Evolutionary conservation across 2,888 invertebrate species (phyloP), one percentile per base, ranked within the genome.

Genomic region (Drosophila setosimentum): DNA sequence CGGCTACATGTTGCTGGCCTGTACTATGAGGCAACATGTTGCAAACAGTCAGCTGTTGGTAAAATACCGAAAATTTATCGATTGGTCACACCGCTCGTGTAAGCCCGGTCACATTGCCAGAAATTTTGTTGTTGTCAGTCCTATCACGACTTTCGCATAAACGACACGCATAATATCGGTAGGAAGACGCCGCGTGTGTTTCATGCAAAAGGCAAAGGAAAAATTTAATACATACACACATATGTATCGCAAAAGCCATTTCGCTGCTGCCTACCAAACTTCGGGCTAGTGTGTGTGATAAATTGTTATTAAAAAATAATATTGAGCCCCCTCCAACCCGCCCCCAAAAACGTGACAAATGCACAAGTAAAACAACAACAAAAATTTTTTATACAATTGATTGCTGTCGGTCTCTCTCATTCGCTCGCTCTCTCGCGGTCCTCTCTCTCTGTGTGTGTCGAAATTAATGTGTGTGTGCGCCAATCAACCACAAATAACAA

Each of bases 151-250:
- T 79, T 79, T 79, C 82, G 79, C 82, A 79, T 73, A 67, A 82
- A 82, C 82, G 82, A 73, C 82, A 79, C 80, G 81, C 82, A 82
- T 71, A 50, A 63, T 66, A 63, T 65, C 78, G 78, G 82, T 73
- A 70, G 53, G 68, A 67, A 80, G 82, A 74, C 81, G 81, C 81
- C 81, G 81, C 81, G 81, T 82, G 81, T 83, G 81, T 80, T 74
- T 78, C 60, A 73, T 78, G 78, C 78, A 82, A 79, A 79, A 78
- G 74, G 62, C 78, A 78, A 68, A 69, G 58, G 67, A 62, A 74
- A 75, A 59, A 69, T 51, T 58, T 66, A 69, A 61, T 70, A 68
- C 72, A 79, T 63, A 80, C 71, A 67, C 42, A 70, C 66, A 70
- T 61, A 73, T 76, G 72, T 65, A 70, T 78, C 40, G 68, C 78